Evolutionary conservation across 2,113 vertebrate species (phyloP).

Genomic region (Bujurquina vittata): DNA sequence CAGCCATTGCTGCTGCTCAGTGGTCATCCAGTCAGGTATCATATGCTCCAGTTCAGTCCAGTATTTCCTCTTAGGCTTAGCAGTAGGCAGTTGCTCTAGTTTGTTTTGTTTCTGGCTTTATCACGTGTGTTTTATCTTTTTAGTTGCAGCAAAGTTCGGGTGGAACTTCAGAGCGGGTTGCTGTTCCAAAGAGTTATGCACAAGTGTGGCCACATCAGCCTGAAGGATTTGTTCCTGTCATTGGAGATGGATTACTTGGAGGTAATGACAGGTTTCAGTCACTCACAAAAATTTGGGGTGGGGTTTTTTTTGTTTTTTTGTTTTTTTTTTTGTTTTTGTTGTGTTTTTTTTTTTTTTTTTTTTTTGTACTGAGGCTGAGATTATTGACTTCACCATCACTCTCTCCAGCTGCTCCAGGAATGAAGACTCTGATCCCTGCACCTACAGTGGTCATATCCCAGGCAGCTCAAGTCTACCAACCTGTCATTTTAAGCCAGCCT

Average conservation of each 20-base stretch:
- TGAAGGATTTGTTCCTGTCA: conserved; percentile 78
- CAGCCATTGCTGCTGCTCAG: conserved; percentile 95
- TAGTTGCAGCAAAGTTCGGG: conserved; percentile 86
- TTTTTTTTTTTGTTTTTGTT: neutral
- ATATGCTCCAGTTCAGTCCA: neutral
- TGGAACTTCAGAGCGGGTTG: conserved; percentile 60
- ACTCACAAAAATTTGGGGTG: neutral
- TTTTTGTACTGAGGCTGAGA: neutral
- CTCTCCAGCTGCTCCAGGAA: conserved; percentile 73
- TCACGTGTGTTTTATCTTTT: neutral
- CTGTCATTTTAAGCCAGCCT: conserved; percentile 78
- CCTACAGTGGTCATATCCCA: conserved; percentile 87
- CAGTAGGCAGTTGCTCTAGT: neutral
- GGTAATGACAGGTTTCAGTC: conserved; percentile 41
- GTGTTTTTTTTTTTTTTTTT: too few relatives aligned
- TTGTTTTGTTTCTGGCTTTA: neutral
- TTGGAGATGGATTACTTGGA: conserved; percentile 71
- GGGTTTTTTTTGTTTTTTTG: too few relatives aligned
- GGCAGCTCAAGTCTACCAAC: conserved; percentile 89
- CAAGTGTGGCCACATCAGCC: conserved; percentile 85
- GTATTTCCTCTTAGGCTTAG: too few relatives aligned
- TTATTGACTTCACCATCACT: neutral
- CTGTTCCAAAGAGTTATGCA: conserved; percentile 85
- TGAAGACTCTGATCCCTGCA: conserved; percentile 75
- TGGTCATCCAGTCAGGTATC: conserved; percentile 95